Conservation (phyloP, 2,797 vertebrate species). For the Dermochelys coriacea region DNA sequence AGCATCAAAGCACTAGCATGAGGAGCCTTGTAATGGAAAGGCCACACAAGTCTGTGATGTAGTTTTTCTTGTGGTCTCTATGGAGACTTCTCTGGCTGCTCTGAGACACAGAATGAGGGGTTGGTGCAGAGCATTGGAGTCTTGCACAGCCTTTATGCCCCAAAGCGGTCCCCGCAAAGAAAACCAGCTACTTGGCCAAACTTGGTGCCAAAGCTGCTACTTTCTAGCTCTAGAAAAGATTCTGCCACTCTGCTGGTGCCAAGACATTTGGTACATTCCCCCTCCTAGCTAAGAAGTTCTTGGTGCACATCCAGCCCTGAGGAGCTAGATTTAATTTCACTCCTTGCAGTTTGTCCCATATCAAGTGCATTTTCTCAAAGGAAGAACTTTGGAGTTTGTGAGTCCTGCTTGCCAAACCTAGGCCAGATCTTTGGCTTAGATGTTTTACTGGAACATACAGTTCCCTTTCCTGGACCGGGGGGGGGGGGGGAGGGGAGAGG, state of each 20-base stretch:
- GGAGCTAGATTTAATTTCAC: background rate
- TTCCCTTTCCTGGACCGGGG: no score
- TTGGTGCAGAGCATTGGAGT: background rate
- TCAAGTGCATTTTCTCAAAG: background rate
- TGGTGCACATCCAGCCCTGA: rapidly evolving
- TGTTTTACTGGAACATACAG: rapidly evolving
- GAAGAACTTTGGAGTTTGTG: background rate
- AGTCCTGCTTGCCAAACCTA: background rate
- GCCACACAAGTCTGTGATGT: background rate
- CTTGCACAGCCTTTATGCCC: background rate
- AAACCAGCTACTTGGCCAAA: background rate
- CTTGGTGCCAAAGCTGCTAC: background rate
- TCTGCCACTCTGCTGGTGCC: background rate
- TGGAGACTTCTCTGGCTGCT: background rate
- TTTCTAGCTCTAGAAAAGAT: background rate
- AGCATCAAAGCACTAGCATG: rapidly evolving
- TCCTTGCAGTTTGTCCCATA: background rate
- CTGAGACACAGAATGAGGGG: background rate
- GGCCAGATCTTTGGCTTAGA: rapidly evolving
- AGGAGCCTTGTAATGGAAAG: rapidly evolving
- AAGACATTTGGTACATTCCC: background rate
- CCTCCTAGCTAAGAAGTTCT: rapidly evolving
- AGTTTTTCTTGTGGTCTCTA: background rate
- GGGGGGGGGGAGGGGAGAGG: no score
- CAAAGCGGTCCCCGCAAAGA: rapidly evolving